These are phyloP conservation scores for Capitulum mitella DNA, from an alignment of 2,888 invertebrate genomes.

Conservation along the genomic window DNA sequence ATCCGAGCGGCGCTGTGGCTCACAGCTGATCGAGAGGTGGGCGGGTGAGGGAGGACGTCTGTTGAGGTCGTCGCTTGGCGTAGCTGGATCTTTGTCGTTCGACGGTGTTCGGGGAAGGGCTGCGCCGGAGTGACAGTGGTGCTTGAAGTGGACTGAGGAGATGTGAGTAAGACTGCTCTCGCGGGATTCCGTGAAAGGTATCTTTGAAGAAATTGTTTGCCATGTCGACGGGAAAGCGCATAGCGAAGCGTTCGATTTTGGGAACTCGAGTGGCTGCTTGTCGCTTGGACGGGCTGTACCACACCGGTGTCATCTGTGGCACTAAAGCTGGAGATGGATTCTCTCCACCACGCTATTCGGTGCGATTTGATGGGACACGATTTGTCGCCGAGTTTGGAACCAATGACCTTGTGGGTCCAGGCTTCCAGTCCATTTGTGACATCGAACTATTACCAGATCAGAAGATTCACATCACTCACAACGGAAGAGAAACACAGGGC, in stretches of 20 bases:
- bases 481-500: constrained; percentile 85
- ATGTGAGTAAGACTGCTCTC: background rate
- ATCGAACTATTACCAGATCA: constrained; percentile 73
- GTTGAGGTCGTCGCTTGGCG: too few species aligned
- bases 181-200: too few species aligned
- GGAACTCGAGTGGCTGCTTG: constrained; percentile 84
- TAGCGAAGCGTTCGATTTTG: constrained; percentile 93
- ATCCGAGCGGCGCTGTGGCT: constrained; percentile 33
- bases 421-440: constrained; percentile 75
- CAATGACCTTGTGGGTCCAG: constrained; percentile 83
- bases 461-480: constrained; percentile 84
- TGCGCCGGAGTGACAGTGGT: background rate
- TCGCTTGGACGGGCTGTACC: constrained; percentile 73
- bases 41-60: constrained; percentile 31
- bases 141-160: background rate
- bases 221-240: constrained; percentile 63
- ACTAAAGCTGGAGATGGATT: constrained; percentile 60
- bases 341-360: constrained; percentile 33
- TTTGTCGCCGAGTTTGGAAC: constrained; percentile 60
- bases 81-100: background rate
- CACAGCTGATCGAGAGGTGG: constrained; percentile 35
- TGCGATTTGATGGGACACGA: constrained; percentile 41
- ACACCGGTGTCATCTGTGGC: constrained; percentile 85
- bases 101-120: background rate
- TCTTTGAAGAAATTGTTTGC: too few species aligned